Evolutionary conservation across 2,113 vertebrate species (phyloP).

Genomic region (Nibea albiflora): DNA sequence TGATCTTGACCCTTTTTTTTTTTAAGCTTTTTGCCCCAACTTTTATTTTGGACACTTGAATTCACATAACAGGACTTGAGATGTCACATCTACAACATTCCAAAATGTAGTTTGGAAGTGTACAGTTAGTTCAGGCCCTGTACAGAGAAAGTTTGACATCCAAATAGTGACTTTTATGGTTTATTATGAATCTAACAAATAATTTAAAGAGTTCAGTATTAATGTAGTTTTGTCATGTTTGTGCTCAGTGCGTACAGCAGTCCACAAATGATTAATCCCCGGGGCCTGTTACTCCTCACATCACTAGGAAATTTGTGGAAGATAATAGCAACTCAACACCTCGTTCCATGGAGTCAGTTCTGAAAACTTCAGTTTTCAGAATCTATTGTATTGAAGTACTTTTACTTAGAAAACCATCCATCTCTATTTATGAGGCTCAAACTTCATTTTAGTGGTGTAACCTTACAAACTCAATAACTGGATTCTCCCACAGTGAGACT

Average conservation of each 20-base stretch:
- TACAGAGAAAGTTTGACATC: conserved; percentile 10
- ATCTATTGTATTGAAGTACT: background rate
- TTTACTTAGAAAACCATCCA: no score
- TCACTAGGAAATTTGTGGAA: background rate
- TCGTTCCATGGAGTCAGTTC: background rate
- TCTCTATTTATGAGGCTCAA: no score
- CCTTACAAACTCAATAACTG: no score
- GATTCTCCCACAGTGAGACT: no score
- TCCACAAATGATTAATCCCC: background rate
- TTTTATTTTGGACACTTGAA: conserved; percentile 5
- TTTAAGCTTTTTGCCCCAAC: background rate
- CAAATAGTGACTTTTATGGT: conserved; percentile 17
- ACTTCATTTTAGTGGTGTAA: no score
- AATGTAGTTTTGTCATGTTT: conserved; percentile 42
- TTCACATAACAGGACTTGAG: background rate
- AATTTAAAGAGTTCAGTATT: conserved; percentile 42
- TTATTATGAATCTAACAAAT: conserved; percentile 52
- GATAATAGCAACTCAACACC: background rate
- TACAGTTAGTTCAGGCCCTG: background rate
- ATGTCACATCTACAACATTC: conserved; percentile 64
- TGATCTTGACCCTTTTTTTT: background rate
- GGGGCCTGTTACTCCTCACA: background rate
- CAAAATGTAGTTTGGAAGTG: conserved; percentile 26
- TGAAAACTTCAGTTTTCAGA: background rate
- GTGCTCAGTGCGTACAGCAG: conserved; percentile 23